These are phyloP conservation scores for Cydia splendana DNA, from an alignment of 1,140 invertebrate species.

Conservation along the genomic window DNA sequence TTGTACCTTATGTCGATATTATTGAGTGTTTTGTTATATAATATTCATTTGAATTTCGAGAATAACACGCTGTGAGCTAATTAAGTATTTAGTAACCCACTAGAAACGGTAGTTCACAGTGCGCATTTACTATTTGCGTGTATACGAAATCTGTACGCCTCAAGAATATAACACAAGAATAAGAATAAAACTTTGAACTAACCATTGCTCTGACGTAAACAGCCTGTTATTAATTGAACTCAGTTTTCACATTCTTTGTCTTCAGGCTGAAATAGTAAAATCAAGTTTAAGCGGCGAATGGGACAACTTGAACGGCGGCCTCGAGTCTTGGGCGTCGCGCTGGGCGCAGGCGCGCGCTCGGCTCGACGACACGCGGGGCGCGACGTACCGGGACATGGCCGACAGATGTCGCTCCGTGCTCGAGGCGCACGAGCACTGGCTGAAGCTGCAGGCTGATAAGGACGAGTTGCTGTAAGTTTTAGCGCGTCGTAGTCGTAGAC, in stretches of 20 bases:
- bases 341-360: constrained; percentile 55
- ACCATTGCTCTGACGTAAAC: neutral
- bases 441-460: constrained; percentile 47
- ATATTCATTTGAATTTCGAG: too few relatives aligned
- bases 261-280: constrained; percentile 74
- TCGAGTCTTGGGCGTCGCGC: constrained; percentile 66
- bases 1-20: too few relatives aligned
- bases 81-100: too few relatives aligned
- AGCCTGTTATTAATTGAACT: neutral
- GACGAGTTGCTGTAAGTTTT: constrained; percentile 57
- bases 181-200: too few relatives aligned
- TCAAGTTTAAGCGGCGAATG: constrained; percentile 67
- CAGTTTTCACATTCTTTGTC: constrained; percentile 3
- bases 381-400: constrained; percentile 46
- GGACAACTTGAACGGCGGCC: constrained; percentile 62
- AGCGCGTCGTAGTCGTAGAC: too few relatives aligned
- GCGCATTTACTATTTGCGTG: too few relatives aligned
- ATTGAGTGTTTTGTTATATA: too few relatives aligned
- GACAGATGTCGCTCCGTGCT: constrained; percentile 56
- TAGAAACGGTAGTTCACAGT: too few relatives aligned
- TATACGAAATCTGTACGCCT: too few relatives aligned
- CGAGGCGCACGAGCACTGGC: constrained; percentile 46
- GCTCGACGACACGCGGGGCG: constrained; percentile 46
- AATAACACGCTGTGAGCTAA: too few relatives aligned
- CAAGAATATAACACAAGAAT: too few relatives aligned